phyloP scores from a whole-genome alignment of 2,797 vertebrate genomes.

The Molossus molossus region DNA sequence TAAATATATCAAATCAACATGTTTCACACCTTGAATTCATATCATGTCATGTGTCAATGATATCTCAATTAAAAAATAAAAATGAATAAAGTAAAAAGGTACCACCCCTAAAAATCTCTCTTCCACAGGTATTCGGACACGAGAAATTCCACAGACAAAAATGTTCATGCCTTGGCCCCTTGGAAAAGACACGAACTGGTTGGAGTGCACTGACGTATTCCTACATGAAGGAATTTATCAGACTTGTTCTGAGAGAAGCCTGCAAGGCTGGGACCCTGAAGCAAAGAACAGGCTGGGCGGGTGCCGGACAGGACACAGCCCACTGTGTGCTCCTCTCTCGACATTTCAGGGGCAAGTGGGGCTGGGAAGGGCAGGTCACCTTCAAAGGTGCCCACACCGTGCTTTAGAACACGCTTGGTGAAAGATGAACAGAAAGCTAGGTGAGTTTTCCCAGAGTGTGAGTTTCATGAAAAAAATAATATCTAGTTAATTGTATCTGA shows the following conservation, averaged over 20 bases:
- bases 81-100: neutral
- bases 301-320: neutral
- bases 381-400: neutral
- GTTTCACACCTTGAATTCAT: neutral
- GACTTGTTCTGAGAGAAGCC: neutral
- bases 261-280: too few relatives aligned
- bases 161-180: neutral
- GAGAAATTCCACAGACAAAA: neutral
- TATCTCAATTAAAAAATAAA: neutral
- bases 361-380: neutral
- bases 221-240: neutral
- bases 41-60: neutral
- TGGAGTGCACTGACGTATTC: neutral
- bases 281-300: too few relatives aligned
- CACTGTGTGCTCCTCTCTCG: neutral
- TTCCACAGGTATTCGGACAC: neutral
- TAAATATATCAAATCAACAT: neutral
- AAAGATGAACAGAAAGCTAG: neutral
- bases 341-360: neutral
- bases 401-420: neutral
- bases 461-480: neutral
- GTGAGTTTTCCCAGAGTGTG: neutral
- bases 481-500: neutral
- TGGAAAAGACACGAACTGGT: neutral
- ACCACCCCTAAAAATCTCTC: neutral